These are phyloP conservation scores for Tapirus indicus DNA, from an alignment of 2,797 vertebrate genomes.

Conservation along the genomic window DNA sequence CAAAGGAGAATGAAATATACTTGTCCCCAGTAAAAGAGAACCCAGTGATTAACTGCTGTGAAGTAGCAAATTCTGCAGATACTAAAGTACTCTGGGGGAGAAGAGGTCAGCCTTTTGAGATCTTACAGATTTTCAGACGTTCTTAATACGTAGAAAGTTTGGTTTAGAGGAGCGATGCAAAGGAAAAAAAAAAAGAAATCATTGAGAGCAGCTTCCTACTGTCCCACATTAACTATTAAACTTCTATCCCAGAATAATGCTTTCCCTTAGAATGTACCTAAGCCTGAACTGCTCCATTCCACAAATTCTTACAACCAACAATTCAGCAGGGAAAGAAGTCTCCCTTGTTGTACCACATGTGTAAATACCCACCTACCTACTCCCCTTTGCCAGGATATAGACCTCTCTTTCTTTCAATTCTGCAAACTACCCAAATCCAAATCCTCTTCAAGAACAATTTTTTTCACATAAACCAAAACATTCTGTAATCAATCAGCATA, in stretches of 20 bases:
- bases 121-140: constrained; percentile 26
- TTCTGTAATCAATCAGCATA: not conserved
- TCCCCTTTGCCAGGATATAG: not conserved
- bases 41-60: constrained; percentile 40
- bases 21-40: constrained; percentile 32
- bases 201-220: not conserved
- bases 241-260: not conserved
- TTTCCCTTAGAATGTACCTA: not conserved
- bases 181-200: not conserved
- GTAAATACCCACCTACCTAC: not conserved
- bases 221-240: constrained; percentile 7
- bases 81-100: not conserved
- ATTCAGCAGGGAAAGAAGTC: not conserved
- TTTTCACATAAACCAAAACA: not conserved
- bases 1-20: constrained; percentile 42
- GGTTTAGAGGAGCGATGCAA: constrained; percentile 13
- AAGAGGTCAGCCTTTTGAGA: not conserved
- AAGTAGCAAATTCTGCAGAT: not conserved
- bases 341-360: not conserved
- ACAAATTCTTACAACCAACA: not conserved
- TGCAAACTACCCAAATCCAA: not conserved
- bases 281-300: not conserved
- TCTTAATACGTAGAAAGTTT: not conserved
- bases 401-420: not conserved
- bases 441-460: not conserved